Percentiles rank a stretch among this genome's conserved stretches.
Evolutionary conservation across 2,797 vertebrate species (phyloP).

Genomic region (Chaetophractus vellerosus): DNA sequence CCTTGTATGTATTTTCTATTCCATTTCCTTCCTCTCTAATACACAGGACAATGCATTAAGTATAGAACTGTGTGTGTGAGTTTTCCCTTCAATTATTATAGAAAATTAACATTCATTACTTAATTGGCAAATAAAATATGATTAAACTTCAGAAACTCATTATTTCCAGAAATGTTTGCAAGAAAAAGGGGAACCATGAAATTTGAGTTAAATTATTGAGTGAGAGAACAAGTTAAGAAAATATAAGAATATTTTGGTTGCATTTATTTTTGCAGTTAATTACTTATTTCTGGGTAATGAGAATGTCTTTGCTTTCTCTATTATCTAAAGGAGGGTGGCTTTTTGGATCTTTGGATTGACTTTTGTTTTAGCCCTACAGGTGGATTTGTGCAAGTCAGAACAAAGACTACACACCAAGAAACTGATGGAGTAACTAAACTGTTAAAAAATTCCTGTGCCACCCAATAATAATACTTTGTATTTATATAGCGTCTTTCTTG

Average conservation of each 20-base stretch:
- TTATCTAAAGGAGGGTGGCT: background rate
- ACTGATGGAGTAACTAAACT: constrained; percentile 61
- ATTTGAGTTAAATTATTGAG: constrained; percentile 16
- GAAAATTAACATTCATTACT: constrained; percentile 45
- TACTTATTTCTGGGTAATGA: constrained; percentile 48
- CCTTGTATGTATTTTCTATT: constrained; percentile 53
- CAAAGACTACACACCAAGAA: constrained; percentile 69
- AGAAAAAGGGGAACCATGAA: background rate
- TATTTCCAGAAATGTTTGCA: background rate
- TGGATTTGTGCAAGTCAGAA: constrained; percentile 74
- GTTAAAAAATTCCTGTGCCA: constrained; percentile 79
- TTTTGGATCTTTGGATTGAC: constrained; percentile 27
- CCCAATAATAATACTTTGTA: constrained; percentile 81
- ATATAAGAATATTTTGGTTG: background rate
- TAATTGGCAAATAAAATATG: constrained; percentile 63
- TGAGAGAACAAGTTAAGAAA: constrained; percentile 47
- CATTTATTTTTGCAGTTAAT: constrained; percentile 7
- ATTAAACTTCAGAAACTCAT: constrained; percentile 56
- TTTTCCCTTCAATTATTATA: constrained; percentile 52
- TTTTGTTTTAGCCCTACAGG: constrained; percentile 66
- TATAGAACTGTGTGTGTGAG: background rate
- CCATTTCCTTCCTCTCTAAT: background rate
- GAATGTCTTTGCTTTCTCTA: constrained; percentile 35
- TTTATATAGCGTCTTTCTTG: constrained; percentile 82
- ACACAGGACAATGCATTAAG: background rate